A percentile compares a stretch with the other conserved stretches of the same genome.
These are phyloP conservation scores for Syndactyla subalaris DNA, from an alignment of 2,797 vertebrate genomes.

Conservation along the genomic window DNA sequence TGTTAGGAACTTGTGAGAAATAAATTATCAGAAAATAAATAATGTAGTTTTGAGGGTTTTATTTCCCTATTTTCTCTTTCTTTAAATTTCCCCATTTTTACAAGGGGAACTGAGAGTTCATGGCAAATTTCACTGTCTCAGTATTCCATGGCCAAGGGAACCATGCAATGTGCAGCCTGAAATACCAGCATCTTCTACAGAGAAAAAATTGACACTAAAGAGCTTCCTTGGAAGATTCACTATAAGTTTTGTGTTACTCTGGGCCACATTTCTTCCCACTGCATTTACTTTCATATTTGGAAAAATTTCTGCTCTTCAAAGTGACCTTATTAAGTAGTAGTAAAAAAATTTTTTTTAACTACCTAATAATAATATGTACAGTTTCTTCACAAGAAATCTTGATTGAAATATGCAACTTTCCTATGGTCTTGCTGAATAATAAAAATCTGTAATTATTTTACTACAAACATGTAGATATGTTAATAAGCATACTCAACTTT, in stretches of 20 bases:
- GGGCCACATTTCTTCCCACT: background rate
- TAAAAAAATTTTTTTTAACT: background rate
- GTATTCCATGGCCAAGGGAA: background rate
- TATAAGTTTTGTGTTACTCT: background rate
- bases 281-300: background rate
- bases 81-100: background rate
- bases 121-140: background rate
- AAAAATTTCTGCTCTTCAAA: background rate
- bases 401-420: background rate
- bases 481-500: background rate
- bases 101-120: background rate
- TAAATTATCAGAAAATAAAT: background rate
- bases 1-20: background rate
- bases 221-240: background rate
- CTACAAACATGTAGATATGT: background rate
- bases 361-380: rapidly evolving
- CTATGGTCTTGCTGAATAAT: background rate
- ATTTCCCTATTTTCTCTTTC: background rate
- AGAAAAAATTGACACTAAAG: background rate
- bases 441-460: background rate
- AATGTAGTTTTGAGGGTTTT: background rate
- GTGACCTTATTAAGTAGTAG: background rate
- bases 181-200: background rate
- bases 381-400: background rate
- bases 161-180: background rate